phyloP scores from a whole-genome alignment of 2,888 invertebrate genomes.

The Isoperla grammatica region DNA sequence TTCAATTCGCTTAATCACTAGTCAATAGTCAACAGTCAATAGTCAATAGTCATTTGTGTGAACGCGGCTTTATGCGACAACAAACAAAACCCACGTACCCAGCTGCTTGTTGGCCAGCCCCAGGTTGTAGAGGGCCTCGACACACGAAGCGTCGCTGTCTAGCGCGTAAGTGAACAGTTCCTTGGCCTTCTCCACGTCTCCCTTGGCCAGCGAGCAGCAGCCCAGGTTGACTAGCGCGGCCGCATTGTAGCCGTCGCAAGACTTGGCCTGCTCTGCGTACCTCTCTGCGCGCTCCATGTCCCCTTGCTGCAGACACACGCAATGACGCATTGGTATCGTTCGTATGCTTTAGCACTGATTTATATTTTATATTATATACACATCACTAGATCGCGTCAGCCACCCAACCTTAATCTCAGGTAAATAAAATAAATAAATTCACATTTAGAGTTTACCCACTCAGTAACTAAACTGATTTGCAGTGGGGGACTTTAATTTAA shows the following conservation, averaged over 20 bases:
- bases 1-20: too few species aligned
- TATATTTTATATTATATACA: background rate
- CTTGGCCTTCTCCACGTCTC: conserved; percentile 63
- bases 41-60: too few species aligned
- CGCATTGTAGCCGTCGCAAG: conserved; percentile 70
- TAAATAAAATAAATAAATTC: too few species aligned
- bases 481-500: too few species aligned
- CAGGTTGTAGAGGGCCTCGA: conserved; percentile 79
- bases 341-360: background rate
- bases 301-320: conserved; percentile 56
- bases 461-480: too few species aligned
- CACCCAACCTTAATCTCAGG: too few species aligned
- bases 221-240: conserved; percentile 81
- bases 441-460: too few species aligned
- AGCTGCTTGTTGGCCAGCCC: conserved; percentile 43
- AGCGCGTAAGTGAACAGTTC: conserved; percentile 69
- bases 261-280: conserved; percentile 67
- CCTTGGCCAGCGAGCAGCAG: conserved; percentile 66
- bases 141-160: conserved; percentile 71
- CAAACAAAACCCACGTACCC: conserved; percentile 1
- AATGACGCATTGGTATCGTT: conserved; percentile 2
- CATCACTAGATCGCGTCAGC: too few species aligned
- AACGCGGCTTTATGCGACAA: too few species aligned
- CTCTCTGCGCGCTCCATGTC: conserved; percentile 71
- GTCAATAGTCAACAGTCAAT: too few species aligned